Conservation (phyloP, 2,797 vertebrate species). For the Tokudaia muenninki region DNA sequence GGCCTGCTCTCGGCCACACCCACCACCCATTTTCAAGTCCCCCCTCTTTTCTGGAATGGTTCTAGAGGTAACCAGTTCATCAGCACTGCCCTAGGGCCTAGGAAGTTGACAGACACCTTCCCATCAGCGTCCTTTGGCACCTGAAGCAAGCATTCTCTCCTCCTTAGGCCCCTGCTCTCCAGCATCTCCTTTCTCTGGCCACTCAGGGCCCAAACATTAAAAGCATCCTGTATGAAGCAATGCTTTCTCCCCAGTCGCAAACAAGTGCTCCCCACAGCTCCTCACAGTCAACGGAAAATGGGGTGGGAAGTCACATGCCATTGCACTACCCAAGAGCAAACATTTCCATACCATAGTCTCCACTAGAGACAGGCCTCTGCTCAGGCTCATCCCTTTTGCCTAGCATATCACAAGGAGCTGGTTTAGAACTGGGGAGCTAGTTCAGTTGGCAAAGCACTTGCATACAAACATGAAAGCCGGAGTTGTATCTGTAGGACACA, state of each 20-base stretch:
- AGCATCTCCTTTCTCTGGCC: not conserved
- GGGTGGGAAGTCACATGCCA: not conserved
- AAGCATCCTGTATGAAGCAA: not conserved
- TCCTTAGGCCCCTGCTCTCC: not conserved
- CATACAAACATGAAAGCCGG: no score
- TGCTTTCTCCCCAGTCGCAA: not conserved
- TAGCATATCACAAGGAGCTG: not conserved
- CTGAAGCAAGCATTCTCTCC: not conserved
- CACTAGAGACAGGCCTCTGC: not conserved
- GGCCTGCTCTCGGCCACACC: not conserved
- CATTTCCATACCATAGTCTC: not conserved
- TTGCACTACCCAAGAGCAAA: not conserved
- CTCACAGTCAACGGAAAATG: not conserved
- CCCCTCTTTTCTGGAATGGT: not conserved
- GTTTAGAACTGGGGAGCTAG: not conserved
- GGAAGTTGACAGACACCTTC: not conserved
- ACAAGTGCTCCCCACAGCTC: not conserved
- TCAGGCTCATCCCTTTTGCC: not conserved
- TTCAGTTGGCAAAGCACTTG: not conserved
- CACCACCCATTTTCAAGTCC: not conserved
- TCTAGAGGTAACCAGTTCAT: not conserved
- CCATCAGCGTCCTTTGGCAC: not conserved
- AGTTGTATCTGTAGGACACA: not conserved
- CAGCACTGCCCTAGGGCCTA: not conserved
- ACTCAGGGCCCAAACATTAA: not conserved